These are phyloP conservation scores for Hirtodrosophila cameraria DNA, from an alignment of 2,888 invertebrate genomes.

Conservation along the genomic window DNA sequence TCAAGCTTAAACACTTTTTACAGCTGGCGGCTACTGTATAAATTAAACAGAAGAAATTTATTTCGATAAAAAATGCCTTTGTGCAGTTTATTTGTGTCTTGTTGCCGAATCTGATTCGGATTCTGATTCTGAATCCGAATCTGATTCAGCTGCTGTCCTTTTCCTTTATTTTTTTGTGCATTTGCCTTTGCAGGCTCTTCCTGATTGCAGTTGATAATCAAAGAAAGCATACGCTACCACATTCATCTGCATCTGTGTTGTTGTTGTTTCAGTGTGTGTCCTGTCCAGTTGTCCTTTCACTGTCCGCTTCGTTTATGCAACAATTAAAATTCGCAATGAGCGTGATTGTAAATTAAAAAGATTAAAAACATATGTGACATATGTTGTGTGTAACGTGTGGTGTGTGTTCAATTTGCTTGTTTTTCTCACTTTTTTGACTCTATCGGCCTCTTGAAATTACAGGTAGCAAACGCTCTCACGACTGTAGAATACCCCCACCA, in stretches of 20 bases:
- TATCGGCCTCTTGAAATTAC: neutral
- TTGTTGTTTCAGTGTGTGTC: slow-evolving; percentile 7
- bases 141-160: slow-evolving; percentile 9
- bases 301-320: slow-evolving; percentile 70
- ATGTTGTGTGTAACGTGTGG: slow-evolving; percentile 28
- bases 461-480: neutral
- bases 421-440: slow-evolving; percentile 4
- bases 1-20: too few relatives aligned
- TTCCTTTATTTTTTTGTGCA: neutral
- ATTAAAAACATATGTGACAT: slow-evolving; percentile 59
- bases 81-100: slow-evolving; percentile 5
- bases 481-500: slow-evolving; percentile 17
- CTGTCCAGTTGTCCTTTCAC: slow-evolving; percentile 21
- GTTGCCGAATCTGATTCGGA: slow-evolving; percentile 16
- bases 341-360: slow-evolving; percentile 78
- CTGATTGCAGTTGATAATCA: slow-evolving; percentile 70
- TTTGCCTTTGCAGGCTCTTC: slow-evolving; percentile 9
- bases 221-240: slow-evolving; percentile 35
- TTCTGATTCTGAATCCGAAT: neutral
- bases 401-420: slow-evolving; percentile 13
- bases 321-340: slow-evolving; percentile 73
- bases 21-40: neutral
- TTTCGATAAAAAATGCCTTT: slow-evolving; percentile 6
- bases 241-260: slow-evolving; percentile 15
- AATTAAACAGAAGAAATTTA: slow-evolving; percentile 1